phyloP scores from a whole-genome alignment of 2,797 vertebrate genomes.

The Phylloscopus collybita region DNA sequence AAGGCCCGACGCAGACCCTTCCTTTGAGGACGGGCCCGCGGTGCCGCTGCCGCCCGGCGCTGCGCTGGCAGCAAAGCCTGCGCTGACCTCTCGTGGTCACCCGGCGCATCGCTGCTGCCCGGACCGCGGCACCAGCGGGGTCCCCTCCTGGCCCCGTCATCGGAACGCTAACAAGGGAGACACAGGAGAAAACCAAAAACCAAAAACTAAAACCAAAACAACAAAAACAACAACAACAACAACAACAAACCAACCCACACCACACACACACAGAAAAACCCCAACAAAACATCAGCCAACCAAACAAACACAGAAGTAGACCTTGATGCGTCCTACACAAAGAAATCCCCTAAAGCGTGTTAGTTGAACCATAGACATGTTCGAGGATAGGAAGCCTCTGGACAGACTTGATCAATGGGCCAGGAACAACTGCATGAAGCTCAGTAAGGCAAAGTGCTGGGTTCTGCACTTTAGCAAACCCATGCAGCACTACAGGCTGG shows the following conservation, averaged over 20 bases:
- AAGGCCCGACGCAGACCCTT: accelerated
- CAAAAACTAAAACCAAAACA: too few relatives aligned
- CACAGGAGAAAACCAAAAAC: neutral
- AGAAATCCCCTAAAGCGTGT: neutral
- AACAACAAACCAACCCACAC: neutral
- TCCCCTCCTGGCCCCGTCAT: accelerated
- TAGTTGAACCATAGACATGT: neutral
- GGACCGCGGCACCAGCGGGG: accelerated
- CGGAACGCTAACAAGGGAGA: accelerated
- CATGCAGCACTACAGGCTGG: neutral
- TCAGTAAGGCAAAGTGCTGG: neutral
- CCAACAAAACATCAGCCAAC: neutral
- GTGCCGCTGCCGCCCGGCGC: neutral
- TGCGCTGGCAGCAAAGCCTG: neutral
- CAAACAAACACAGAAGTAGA: neutral
- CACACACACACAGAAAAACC: neutral
- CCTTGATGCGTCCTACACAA: neutral
- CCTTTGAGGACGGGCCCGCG: accelerated
- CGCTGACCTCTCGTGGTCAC: neutral
- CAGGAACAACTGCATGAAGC: neutral
- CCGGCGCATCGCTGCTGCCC: accelerated
- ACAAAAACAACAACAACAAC: too few relatives aligned
- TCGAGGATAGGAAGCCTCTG: neutral
- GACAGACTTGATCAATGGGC: too few relatives aligned
- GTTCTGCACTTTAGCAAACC: neutral